phyloP scores from a whole-genome alignment of 1,140 invertebrate species.

The Drosophila carrolli region DNA sequence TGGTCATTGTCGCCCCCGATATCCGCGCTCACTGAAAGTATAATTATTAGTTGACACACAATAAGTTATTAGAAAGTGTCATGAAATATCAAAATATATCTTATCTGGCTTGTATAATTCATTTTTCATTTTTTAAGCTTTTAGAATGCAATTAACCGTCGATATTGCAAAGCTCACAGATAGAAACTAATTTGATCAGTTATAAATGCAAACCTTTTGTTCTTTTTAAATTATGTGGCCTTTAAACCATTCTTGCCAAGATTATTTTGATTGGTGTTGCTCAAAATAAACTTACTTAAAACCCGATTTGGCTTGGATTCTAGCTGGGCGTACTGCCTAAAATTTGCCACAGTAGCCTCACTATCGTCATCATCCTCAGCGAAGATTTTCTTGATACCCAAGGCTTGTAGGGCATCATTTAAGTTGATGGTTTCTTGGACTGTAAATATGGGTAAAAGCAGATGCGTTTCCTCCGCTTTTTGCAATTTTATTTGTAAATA shows the following conservation, averaged over 20 bases:
- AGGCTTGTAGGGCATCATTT: neutral
- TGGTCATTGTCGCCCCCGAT: neutral
- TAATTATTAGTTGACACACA: neutral
- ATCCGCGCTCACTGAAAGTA: constrained; percentile 9
- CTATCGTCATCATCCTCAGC: accelerated
- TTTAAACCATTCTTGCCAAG: too few relatives aligned
- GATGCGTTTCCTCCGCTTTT: neutral
- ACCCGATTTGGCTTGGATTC: neutral
- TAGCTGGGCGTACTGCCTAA: neutral
- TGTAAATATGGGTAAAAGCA: constrained; percentile 17
- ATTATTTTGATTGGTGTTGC: neutral
- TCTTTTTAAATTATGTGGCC: too few relatives aligned
- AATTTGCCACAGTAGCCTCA: neutral
- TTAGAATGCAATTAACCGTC: too few relatives aligned
- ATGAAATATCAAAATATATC: too few relatives aligned
- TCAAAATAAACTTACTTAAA: constrained; percentile 13
- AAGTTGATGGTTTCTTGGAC: neutral
- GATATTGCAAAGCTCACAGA: too few relatives aligned
- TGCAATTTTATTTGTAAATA: neutral
- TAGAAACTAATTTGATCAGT: too few relatives aligned
- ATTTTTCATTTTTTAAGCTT: too few relatives aligned
- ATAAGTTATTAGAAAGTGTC: too few relatives aligned
- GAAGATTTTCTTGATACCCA: constrained; percentile 7
- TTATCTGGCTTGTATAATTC: too few relatives aligned
- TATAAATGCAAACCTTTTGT: too few relatives aligned